Conservation (phyloP, 2,888 invertebrate genomes). For the Ganaspis brasiliensis region DNA sequence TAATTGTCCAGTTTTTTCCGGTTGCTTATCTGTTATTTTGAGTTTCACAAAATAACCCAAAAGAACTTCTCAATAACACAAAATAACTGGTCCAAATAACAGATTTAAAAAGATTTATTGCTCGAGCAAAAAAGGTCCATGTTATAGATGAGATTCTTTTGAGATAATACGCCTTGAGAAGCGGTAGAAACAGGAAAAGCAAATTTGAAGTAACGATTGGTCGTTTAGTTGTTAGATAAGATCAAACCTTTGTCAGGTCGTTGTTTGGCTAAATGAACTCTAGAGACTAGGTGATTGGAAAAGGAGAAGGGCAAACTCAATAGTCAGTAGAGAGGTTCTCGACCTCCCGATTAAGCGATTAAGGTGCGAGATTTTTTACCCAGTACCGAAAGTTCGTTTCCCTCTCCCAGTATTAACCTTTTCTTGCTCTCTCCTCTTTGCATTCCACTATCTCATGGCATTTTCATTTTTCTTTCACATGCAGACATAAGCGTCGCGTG, state of each 20-base stretch:
- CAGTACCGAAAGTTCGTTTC: conserved; percentile 30
- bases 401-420: conserved; percentile 27
- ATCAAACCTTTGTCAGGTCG: neutral
- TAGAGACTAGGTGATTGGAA: neutral
- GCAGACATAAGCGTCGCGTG: conserved; percentile 67
- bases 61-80: too few species aligned
- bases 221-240: too few species aligned
- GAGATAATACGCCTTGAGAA: too few species aligned
- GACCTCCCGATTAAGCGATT: conserved; percentile 22
- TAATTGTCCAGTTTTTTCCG: too few species aligned
- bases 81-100: too few species aligned
- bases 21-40: too few species aligned
- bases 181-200: too few species aligned
- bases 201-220: too few species aligned
- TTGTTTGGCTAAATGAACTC: conserved; percentile 8
- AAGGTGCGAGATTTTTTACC: conserved; percentile 27
- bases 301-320: conserved; percentile 21
- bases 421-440: conserved; percentile 25
- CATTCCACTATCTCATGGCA: conserved; percentile 14
- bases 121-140: too few species aligned
- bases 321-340: conserved; percentile 22
- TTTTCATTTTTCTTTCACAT: conserved; percentile 54
- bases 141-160: too few species aligned
- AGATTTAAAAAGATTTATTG: too few species aligned
- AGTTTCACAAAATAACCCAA: too few species aligned